phyloP scores from a whole-genome alignment of 2,888 invertebrate genomes.

The Thecocarcelia acutangulata region DNA sequence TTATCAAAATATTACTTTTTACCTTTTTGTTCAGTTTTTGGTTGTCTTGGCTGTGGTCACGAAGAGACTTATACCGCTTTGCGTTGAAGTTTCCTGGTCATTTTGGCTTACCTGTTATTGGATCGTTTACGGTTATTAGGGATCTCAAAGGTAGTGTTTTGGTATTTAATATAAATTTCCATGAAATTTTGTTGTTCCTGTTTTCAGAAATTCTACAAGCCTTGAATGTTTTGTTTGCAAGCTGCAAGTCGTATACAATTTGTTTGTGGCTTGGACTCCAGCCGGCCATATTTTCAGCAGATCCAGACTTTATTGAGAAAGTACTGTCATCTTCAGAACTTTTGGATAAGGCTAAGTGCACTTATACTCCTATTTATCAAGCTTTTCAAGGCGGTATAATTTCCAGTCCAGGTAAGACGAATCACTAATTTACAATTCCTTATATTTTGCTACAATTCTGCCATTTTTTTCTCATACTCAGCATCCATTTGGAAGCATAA shows the following conservation, averaged over 20 bases:
- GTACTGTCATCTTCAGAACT: slow-evolving; percentile 68
- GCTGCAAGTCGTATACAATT: slow-evolving; percentile 51
- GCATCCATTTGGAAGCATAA: slow-evolving; percentile 57
- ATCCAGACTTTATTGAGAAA: slow-evolving; percentile 68
- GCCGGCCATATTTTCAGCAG: slow-evolving; percentile 65
- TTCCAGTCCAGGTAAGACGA: slow-evolving; percentile 57
- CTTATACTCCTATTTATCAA: slow-evolving; percentile 46
- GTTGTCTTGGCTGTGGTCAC: slow-evolving; percentile 65
- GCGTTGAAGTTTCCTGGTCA: slow-evolving; percentile 53
- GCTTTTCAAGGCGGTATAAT: slow-evolving; percentile 59
- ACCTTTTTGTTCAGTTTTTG: slow-evolving; percentile 49
- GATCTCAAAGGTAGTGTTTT: slow-evolving; percentile 29
- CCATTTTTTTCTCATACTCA: slow-evolving; percentile 5
- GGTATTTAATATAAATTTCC: not conserved
- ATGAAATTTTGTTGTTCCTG: not conserved
- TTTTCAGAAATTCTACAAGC: not conserved
- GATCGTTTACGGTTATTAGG: slow-evolving; percentile 39
- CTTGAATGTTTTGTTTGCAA: slow-evolving; percentile 26
- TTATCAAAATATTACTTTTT: not conserved
- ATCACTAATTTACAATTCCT: not conserved
- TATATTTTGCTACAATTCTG: too few relatives aligned
- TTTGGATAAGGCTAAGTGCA: slow-evolving; percentile 62
- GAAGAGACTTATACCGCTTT: slow-evolving; percentile 58
- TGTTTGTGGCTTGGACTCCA: slow-evolving; percentile 68
- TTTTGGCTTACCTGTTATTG: slow-evolving; percentile 59